Evolutionary conservation across 2,888 invertebrate genomes (phyloP), one percentile per base, ranked within the genome.

Genomic region (Campoplex capitator): DNA sequence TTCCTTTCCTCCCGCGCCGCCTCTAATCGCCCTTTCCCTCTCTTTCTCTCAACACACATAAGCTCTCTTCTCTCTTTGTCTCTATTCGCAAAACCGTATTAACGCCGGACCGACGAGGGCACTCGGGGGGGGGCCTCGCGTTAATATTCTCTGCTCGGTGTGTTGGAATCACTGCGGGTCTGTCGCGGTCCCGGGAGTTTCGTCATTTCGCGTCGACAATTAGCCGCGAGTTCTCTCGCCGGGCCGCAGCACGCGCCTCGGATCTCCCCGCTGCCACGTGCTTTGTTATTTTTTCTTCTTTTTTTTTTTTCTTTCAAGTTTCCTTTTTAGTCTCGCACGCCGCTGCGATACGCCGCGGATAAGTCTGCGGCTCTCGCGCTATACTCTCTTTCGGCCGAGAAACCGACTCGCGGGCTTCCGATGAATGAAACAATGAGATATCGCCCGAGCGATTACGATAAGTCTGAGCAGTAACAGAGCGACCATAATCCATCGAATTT

Each of bases 241-340:
- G 90, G 90, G 91, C 92, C 91, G 91, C 92, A 92, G 92, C 92
- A 92, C 93, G 92, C 92, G 92, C 91, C 91, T 90, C 89, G 89
- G 84, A 85, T 83, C 87, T 84, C 88, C 73, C 83, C 75, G 58
- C 81, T 32, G 71, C 75, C 67, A 75, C 32, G 62, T 62, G 62
- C 32, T 62, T 62, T 62, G 16, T 62, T 62, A 18, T 62, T 62
- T 62, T 62, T 28, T 38, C 3, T 38, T 38, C 38, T 38, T 62
- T 35, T 51, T 62, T 35, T 51, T 54, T 75, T 84, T 54, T 73
- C 35, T 74, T 70, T 75, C 77, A 51, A 51, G 51, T 7, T 67
- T 77, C n/a, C 32, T 54, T 23, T 38, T 18, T 42, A n/a, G 8
- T 42, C 28, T 28, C 58, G 28, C 58, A 28, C 58, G 58, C 28